phyloP scores from a whole-genome alignment of 2,888 invertebrate genomes.

The Drosophila suboccidentalis region DNA sequence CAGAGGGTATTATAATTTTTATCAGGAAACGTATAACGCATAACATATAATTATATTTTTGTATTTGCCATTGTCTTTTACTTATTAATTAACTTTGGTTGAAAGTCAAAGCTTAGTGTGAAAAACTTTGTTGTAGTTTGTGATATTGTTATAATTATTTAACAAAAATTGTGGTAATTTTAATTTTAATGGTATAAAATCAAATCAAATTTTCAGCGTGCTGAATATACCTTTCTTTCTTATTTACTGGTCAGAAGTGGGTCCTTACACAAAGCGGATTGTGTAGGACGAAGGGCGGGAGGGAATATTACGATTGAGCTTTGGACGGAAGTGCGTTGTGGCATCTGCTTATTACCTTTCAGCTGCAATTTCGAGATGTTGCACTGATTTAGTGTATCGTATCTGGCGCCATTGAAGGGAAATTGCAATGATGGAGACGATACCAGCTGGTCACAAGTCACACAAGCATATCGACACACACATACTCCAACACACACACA shows the following conservation, averaged over 20 bases:
- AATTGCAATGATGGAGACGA: slow-evolving; percentile 3
- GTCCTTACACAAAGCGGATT: slow-evolving; percentile 1
- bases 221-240: neutral
- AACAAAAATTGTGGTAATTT: no score
- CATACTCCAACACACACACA: neutral
- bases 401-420: neutral
- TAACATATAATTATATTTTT: no score
- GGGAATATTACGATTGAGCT: neutral
- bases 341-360: slow-evolving; percentile 32
- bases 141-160: no score
- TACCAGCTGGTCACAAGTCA: slow-evolving; percentile 11
- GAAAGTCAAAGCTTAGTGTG: no score
- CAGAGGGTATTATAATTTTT: neutral
- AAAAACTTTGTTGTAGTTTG: no score
- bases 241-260: neutral
- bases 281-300: neutral
- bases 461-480: slow-evolving; percentile 5
- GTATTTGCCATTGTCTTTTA: no score
- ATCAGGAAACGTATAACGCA: neutral
- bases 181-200: no score
- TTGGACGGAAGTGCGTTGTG: slow-evolving; percentile 9
- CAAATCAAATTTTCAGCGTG: neutral
- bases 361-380: slow-evolving; percentile 12
- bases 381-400: slow-evolving; percentile 19
- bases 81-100: no score